Evolutionary conservation across 2,113 vertebrate species (phyloP), one percentile per base, ranked within the genome.

Genomic region (Pseudopodoces humilis): DNA sequence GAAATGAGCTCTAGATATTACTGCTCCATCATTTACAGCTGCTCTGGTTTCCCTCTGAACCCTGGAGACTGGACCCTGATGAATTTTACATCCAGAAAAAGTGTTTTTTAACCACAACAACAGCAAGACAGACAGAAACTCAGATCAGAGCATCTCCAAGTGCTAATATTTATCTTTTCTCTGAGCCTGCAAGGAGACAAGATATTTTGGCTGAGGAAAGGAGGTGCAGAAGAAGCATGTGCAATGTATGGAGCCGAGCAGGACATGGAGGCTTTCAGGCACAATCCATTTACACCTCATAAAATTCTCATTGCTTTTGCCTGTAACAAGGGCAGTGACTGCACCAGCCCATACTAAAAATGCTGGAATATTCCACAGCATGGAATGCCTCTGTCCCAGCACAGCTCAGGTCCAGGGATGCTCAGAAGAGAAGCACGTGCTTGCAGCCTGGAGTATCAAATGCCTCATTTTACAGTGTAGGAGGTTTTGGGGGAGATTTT

Each of bases 231-330:
- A n/a, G 70, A 37, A 69, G 55, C 4, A 5, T 2, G 6, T 18
- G 65, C 59, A 41, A 43, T 3, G 50, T 44, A 43, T 2, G 3
- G 82, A 70, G 67, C 8, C 0, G 47, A 67, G 59, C 1, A 1
- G 83, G 69, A 78, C 60, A 15, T 2, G 15, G 62, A 82, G 44
- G 81, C 59, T 92, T 77, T 62, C 84, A 83, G 78, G 74, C 90
- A 30, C 74, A 62, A 94, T 81, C 84, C 94, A 96, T 95, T 96
- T 92, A 82, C 92, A 93, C 92, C 86, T 96, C 93, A 92, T 92
- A 86, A 96, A 96, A 95, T 88, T 88, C 94, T 95, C 92, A 94
- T 88, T 85, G 59, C 88, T 83, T 91, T 86, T 27, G 70, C 88
- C 64, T 47, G 56, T 58, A 91, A 88, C 84, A 64, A 95, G 92